Base-by-base conservation (phyloP, 1,140 invertebrate species). In the Hetaerina americana region DNA sequence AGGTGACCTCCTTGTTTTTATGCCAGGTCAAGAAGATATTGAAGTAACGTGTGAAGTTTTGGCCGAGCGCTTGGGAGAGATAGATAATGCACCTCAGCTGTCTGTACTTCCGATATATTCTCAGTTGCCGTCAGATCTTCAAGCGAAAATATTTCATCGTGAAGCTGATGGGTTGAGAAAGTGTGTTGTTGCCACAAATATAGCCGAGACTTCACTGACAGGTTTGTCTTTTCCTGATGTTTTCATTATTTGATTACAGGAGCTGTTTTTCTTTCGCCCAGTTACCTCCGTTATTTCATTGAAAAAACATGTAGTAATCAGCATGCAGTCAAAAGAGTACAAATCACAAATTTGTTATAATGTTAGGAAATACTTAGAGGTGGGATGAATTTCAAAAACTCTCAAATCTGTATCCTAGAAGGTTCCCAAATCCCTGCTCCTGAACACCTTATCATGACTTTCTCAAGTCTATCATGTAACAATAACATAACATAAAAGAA, bases 11-110 rank as follows among this genome's bases (percentile, higher is more conserved):
- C 82, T 99, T 0, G 92, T 99, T 22, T 99, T 99, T 78, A 99
- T 99, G 97, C 98, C 97, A 22, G 98, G 98, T 73, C 98, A 99
- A 82, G 98, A 99, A 81, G 97, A 99, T 78, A 99, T 99, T 79
- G 97, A 99, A 83, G 96, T 98, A 0, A 98, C 97, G 3, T 99
- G 97, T 82, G 96, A 99, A 81, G 88, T 97, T 5, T 82, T 99
- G 0, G 87, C 93, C 72, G 95, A 99, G 78, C 85, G 97, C 22
- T 82, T 99, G 18, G 87, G 82, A 0, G 94, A 96, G 81, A 89
- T 99, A 31, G 97, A 99, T 75, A 91, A 95, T 76, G 95, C 98
- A 0, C 97, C 97, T 0, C 88, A 91, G 27, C 82, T 99, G 10
- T 92, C 94, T 0, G 95, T 99, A 74, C 82, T 99, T 5, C 98